Evolutionary conservation across 2,888 invertebrate species (phyloP).

Genomic region (Pardosa pseudoannulata): DNA sequence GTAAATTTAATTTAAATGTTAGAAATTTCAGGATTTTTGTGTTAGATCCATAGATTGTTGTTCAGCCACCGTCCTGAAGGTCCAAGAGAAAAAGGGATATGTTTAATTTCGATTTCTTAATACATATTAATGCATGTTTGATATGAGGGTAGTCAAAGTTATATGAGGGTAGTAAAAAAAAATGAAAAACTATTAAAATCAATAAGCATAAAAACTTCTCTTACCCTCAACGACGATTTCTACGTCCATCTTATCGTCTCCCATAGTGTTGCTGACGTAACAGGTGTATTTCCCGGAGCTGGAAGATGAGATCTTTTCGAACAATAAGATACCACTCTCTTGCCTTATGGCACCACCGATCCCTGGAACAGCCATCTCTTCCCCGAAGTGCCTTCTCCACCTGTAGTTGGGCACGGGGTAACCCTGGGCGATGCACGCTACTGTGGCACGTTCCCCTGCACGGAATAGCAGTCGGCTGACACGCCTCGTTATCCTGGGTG

Average conservation of each 20-base stretch:
- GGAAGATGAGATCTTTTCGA: slow-evolving; percentile 74
- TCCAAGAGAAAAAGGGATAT: too few species aligned
- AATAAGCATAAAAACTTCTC: too few species aligned
- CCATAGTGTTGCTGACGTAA: slow-evolving; percentile 77
- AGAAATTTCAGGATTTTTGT: too few species aligned
- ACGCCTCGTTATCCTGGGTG: slow-evolving; percentile 70
- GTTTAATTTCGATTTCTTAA: too few species aligned
- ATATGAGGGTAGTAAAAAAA: too few species aligned
- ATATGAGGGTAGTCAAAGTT: too few species aligned
- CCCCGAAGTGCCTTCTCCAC: slow-evolving; percentile 77
- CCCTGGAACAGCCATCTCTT: slow-evolving; percentile 62
- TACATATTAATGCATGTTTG: too few species aligned
- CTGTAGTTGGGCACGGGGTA: slow-evolving; percentile 86
- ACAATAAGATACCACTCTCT: slow-evolving; percentile 77
- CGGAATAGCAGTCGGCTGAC: slow-evolving; percentile 45
- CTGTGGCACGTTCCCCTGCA: slow-evolving; percentile 80
- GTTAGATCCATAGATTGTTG: too few species aligned
- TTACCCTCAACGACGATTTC: slow-evolving; percentile 77
- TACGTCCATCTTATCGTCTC: slow-evolving; percentile 76
- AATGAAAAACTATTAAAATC: neutral
- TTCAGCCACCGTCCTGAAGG: too few species aligned
- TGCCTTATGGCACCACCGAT: slow-evolving; percentile 75
- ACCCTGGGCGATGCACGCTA: slow-evolving; percentile 84
- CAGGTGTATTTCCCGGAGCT: slow-evolving; percentile 78
- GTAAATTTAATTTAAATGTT: too few species aligned